These are phyloP conservation scores for Sapayoa aenigma DNA, from an alignment of 2,113 vertebrate genomes.

Conservation along the genomic window DNA sequence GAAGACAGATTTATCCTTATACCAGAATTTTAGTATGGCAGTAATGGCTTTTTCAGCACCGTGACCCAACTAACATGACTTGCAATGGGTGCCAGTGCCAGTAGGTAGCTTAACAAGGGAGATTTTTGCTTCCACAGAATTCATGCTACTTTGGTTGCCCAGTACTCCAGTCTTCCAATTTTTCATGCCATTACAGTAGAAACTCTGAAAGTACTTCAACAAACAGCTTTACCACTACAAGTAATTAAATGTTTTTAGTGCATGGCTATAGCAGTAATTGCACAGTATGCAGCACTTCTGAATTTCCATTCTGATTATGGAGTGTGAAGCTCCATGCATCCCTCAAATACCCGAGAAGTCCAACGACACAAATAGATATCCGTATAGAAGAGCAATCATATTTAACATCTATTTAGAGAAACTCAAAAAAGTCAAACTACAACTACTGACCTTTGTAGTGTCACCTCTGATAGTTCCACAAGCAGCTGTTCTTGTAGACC, in stretches of 20 bases:
- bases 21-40: not conserved
- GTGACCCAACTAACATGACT: not conserved
- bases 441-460: not conserved
- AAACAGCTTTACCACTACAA: not conserved
- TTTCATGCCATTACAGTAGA: not conserved
- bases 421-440: not conserved
- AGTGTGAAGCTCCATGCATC: not conserved
- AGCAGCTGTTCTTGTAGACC: not conserved
- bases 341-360: not conserved
- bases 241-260: slow-evolving; percentile 8
- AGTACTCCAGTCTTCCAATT: not conserved
- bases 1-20: slow-evolving; percentile 36
- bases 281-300: not conserved
- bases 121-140: not conserved
- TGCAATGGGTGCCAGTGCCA: not conserved
- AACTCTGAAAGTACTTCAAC: not conserved
- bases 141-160: not conserved
- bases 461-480: not conserved
- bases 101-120: not conserved
- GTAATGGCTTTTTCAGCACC: not conserved
- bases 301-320: not conserved
- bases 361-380: not conserved
- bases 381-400: not conserved
- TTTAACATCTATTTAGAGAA: not conserved
- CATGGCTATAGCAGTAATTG: not conserved